phyloP scores from a whole-genome alignment of 2,888 invertebrate species.

The Pachycephus smyrnensis region DNA sequence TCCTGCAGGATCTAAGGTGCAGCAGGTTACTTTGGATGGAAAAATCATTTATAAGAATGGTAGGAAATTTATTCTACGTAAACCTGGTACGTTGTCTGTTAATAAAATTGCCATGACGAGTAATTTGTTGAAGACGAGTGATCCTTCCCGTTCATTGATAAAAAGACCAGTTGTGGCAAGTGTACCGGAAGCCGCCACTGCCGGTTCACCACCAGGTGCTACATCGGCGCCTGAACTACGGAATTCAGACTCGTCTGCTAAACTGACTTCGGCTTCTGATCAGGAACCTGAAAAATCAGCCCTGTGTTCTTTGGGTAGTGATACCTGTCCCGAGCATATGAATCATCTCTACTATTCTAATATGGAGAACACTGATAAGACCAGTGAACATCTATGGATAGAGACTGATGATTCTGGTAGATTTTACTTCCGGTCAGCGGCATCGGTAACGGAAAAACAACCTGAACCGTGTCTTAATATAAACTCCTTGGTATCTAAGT shows the following conservation, averaged over 20 bases:
- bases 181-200: neutral
- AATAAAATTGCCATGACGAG: neutral
- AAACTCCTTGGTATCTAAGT: slow-evolving; percentile 25
- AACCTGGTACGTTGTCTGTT: slow-evolving; percentile 1
- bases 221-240: neutral
- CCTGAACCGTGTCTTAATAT: neutral
- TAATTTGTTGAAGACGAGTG: slow-evolving; percentile 3
- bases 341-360: neutral
- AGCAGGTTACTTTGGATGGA: slow-evolving; percentile 26
- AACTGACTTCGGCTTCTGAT: neutral
- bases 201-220: neutral
- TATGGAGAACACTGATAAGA: neutral
- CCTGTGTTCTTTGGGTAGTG: neutral
- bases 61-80: slow-evolving; percentile 40
- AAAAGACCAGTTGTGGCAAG: neutral
- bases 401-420: neutral
- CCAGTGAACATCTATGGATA: neutral
- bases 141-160: neutral
- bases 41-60: slow-evolving; percentile 45
- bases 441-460: neutral
- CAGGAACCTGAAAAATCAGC: neutral
- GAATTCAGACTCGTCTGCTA: slow-evolving; percentile 22
- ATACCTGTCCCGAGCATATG: neutral
- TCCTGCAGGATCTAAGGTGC: slow-evolving; percentile 6
- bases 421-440: neutral